Percentiles rank a stretch among this genome's conserved stretches.
Conservation (phyloP, 53 echinoderm and acorn worm species). For the Echinometra lucunter region DNA sequence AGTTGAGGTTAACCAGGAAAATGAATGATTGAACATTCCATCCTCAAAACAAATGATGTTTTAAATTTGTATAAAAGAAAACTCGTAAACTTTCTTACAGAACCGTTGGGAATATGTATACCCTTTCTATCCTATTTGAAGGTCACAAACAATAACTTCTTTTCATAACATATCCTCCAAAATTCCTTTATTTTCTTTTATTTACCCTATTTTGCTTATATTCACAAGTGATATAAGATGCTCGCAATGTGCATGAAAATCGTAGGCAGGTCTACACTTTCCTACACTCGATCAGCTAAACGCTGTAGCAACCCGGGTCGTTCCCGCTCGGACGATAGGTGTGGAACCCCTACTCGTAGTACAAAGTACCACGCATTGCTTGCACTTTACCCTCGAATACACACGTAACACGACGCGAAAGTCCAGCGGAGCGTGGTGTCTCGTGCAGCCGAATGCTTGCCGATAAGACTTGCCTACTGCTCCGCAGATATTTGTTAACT, state of each 20-base stretch:
- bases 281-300: not conserved
- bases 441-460: not conserved
- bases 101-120: no score
- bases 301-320: not conserved
- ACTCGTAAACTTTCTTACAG: no score
- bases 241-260: not conserved
- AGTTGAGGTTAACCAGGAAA: no score
- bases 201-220: not conserved
- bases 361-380: constrained; percentile 18
- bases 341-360: constrained; percentile 33
- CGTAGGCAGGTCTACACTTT: not conserved
- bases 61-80: no score
- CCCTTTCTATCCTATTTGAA: no score
- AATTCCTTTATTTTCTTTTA: not conserved
- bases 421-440: not conserved
- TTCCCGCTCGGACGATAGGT: constrained; percentile 45
- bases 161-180: not conserved
- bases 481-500: not conserved
- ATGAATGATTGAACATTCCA: no score
- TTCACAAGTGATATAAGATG: not conserved
- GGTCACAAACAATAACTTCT: no score
- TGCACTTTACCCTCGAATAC: constrained; percentile 16
- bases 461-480: not conserved
- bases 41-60: no score
- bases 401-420: not conserved